Percentiles rank a stretch among this genome's conserved stretches.
phyloP scores from a whole-genome alignment of 1,140 invertebrate genomes.

The Aphidius gifuensis region DNA sequence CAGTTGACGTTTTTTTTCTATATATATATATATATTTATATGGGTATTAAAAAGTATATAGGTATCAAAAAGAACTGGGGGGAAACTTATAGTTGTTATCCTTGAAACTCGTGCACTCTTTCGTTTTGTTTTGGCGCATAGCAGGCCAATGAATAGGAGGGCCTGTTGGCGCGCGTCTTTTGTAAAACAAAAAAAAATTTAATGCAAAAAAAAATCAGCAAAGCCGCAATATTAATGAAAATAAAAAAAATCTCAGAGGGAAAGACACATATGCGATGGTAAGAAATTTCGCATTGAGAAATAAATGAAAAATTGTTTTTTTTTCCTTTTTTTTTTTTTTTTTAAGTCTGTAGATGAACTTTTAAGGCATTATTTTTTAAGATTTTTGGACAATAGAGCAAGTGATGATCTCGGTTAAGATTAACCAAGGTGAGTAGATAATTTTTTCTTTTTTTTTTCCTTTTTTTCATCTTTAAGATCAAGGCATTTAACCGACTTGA shows the following conservation, averaged over 20 bases:
- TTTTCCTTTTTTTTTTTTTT: not conserved
- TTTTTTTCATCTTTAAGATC: slow-evolving; percentile 12
- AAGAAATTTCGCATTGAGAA: not conserved
- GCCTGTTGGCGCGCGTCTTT: slow-evolving; percentile 30
- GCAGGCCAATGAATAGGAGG: slow-evolving; percentile 32
- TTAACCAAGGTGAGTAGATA: not conserved
- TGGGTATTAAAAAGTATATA: not conserved
- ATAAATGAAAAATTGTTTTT: not conserved
- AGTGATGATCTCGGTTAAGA: slow-evolving; percentile 7
- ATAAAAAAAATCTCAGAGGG: not conserved
- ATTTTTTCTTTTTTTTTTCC: slow-evolving; percentile 8
- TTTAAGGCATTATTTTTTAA: slow-evolving; percentile 3
- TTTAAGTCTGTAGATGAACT: not conserved
- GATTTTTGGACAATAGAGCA: slow-evolving; percentile 11
- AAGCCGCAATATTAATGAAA: slow-evolving; percentile 1
- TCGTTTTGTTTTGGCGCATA: slow-evolving; percentile 50
- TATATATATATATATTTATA: not conserved
- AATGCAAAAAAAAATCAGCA: slow-evolving; percentile 8
- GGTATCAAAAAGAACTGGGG: slow-evolving; percentile 15
- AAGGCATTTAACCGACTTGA: slow-evolving; percentile 10
- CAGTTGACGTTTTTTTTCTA: too few relatives aligned
- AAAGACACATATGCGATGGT: not conserved
- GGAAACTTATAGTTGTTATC: slow-evolving; percentile 51
- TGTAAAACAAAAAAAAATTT: slow-evolving; percentile 13
- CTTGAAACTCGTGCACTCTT: slow-evolving; percentile 51